These are phyloP conservation scores for Nesidiocoris tenuis DNA, from an alignment of 2,888 invertebrate species.

Conservation along the genomic window DNA sequence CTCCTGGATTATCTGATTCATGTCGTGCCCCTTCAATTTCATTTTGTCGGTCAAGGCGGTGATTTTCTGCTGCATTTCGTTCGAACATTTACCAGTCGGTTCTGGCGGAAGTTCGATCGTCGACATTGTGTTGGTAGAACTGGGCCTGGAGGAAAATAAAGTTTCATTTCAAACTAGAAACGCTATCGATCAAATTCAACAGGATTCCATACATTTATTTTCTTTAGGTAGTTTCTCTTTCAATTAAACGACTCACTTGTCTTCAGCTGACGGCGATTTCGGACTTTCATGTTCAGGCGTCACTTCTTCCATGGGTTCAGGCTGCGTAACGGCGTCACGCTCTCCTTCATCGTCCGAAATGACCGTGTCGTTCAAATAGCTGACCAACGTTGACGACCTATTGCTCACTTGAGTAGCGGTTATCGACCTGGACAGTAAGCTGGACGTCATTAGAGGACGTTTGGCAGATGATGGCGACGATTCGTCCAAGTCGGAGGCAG, in stretches of 20 bases:
- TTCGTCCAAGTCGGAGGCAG: neutral
- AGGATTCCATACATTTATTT: too few species aligned
- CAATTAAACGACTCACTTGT: slow-evolving; percentile 28
- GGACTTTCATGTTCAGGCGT: slow-evolving; percentile 14
- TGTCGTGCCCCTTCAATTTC: slow-evolving; percentile 72
- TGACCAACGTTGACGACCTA: slow-evolving; percentile 42
- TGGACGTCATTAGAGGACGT: neutral
- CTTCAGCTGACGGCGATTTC: slow-evolving; percentile 21
- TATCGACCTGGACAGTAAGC: neutral
- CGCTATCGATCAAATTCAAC: too few species aligned
- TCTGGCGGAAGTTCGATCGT: slow-evolving; percentile 47
- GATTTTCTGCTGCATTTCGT: slow-evolving; percentile 77
- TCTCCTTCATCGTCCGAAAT: slow-evolving; percentile 44
- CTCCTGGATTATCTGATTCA: slow-evolving; percentile 86
- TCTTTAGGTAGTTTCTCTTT: too few species aligned
- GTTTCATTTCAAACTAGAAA: too few species aligned
- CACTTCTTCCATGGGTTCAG: slow-evolving; percentile 20
- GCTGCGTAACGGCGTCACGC: slow-evolving; percentile 14
- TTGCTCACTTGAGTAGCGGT: slow-evolving; percentile 14
- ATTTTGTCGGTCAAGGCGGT: slow-evolving; percentile 73
- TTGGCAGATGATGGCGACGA: neutral
- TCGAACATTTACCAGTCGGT: slow-evolving; percentile 44
- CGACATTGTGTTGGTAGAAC: neutral
- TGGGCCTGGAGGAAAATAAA: slow-evolving; percentile 2
- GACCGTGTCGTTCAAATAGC: slow-evolving; percentile 45